Conservation (phyloP, 2,888 invertebrate species). For the Andrena marginata region DNA sequence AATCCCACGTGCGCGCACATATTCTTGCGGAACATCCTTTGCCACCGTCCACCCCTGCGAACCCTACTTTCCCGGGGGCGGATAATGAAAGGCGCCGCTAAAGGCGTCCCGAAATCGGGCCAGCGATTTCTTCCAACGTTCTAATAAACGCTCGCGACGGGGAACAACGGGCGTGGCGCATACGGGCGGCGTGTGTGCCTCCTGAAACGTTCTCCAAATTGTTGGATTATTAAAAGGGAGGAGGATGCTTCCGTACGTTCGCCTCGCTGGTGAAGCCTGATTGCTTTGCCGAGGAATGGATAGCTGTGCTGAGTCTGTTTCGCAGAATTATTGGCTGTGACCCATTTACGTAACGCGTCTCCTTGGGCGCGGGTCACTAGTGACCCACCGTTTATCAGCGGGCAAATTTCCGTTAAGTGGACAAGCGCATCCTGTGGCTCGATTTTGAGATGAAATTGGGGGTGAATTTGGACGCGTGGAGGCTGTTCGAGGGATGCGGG, state of each 20-base stretch:
- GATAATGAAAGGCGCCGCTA: constrained; percentile 52
- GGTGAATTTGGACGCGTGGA: no score
- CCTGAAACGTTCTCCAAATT: constrained; percentile 21
- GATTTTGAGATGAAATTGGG: no score
- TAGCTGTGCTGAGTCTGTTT: no score
- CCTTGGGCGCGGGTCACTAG: no score
- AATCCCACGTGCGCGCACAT: constrained; percentile 44
- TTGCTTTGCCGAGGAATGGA: no score
- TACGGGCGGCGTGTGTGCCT: not conserved
- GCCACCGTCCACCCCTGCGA: constrained; percentile 26
- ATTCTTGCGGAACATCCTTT: constrained; percentile 44
- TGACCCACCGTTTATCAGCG: no score
- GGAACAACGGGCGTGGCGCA: constrained; percentile 21
- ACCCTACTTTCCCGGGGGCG: not conserved
- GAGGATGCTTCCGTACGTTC: not conserved
- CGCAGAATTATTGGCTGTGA: no score
- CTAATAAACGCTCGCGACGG: constrained; percentile 29
- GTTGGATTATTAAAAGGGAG: constrained; percentile 1
- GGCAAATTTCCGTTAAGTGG: no score
- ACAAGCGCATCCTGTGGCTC: no score
- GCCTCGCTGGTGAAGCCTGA: no score
- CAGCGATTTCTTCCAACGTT: constrained; percentile 51
- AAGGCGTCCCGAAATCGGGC: constrained; percentile 49
- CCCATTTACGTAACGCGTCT: no score
- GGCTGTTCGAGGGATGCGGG: no score